Evolutionary conservation across 2,113 vertebrate species (phyloP), one percentile per base, ranked within the genome.

Genomic region (Thunnus thynnus): DNA sequence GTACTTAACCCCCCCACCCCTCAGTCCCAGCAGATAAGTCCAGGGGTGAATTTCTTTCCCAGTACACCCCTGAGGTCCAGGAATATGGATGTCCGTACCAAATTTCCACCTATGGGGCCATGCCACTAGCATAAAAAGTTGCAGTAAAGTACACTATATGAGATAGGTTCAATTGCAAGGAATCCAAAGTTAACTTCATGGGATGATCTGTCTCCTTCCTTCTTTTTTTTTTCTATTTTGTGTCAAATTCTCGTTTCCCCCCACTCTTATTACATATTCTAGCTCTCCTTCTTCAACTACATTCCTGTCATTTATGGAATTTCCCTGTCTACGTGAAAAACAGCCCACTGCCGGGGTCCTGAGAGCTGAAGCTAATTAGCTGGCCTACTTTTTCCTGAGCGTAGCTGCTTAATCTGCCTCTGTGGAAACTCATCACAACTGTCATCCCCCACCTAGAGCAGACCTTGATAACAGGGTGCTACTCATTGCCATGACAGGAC

Each of bases 341-440:
- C 75, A 78, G 68, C 83, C 79, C 72, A 61, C 86, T 86, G 68
- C 46, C 66, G 20, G 32, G 52, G 62, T 76, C 78, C 72, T 74
- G 84, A 83, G 66, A 68, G 76, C 86, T 80, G 79, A 3, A 51
- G 84, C 92, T 94, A 89, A 94, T 94, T 93, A 95, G 82, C 77
- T 82, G 82, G 65, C 88, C 90, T 89, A 86, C 72, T 92, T 89
- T 81, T 86, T 79, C 76, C 82, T 32, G 58, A 88, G 87, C 51
- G 68, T 20, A 65, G 61, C 17, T 4, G 65, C 87, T 83, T 88
- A 83, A 89, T 91, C 84, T 86, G 70, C 51, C 57, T 81, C 74
- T 61, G 87, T 80, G 72, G 77, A 89, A 91, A 92, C 80, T 88
- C 82, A 84, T 92, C 90, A 54, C 77, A 66, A 68, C 86, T 83